A percentile compares a stretch with the other conserved stretches of the same genome.
phyloP scores from a whole-genome alignment of 1,140 invertebrate species.

The Sitodiplosis mosellana region DNA sequence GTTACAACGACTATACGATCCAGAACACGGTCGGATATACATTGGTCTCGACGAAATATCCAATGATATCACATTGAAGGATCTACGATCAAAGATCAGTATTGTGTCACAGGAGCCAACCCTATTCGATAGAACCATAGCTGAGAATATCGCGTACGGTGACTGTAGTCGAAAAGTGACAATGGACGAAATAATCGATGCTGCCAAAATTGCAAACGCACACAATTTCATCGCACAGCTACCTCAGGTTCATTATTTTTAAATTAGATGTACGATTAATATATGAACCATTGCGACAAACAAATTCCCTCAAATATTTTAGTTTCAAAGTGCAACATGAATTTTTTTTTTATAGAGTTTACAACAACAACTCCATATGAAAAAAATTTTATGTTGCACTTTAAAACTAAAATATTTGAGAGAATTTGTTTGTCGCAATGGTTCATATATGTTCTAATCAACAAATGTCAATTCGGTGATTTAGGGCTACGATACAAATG shows the following conservation, averaged over 20 bases:
- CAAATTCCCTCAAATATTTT: too few species aligned
- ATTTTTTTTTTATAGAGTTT: too few species aligned
- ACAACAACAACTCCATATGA: too few species aligned
- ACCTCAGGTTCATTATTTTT: slow-evolving; percentile 32
- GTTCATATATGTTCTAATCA: too few species aligned
- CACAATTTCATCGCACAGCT: slow-evolving; percentile 55
- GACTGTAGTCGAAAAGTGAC: slow-evolving; percentile 50
- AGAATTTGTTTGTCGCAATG: too few species aligned
- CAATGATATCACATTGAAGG: slow-evolving; percentile 26
- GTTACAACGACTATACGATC: too few species aligned
- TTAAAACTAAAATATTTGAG: too few species aligned
- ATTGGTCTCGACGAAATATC: slow-evolving; percentile 30
- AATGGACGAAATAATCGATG: slow-evolving; percentile 53
- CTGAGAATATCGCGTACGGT: too few species aligned
- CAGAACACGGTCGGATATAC: slow-evolving; percentile 33
- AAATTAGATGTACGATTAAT: too few species aligned
- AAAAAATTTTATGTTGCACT: too few species aligned
- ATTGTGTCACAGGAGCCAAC: slow-evolving; percentile 60
- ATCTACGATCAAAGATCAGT: slow-evolving; percentile 37
- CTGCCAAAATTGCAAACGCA: slow-evolving; percentile 63
- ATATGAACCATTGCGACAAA: too few species aligned
- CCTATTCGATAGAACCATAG: slow-evolving; percentile 58
- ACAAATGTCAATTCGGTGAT: slow-evolving; percentile 5
- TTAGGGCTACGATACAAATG: slow-evolving; percentile 53
- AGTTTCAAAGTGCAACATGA: too few species aligned